phyloP scores from a whole-genome alignment of 2,797 vertebrate species.

The Mormyrus hasselquistii region DNA sequence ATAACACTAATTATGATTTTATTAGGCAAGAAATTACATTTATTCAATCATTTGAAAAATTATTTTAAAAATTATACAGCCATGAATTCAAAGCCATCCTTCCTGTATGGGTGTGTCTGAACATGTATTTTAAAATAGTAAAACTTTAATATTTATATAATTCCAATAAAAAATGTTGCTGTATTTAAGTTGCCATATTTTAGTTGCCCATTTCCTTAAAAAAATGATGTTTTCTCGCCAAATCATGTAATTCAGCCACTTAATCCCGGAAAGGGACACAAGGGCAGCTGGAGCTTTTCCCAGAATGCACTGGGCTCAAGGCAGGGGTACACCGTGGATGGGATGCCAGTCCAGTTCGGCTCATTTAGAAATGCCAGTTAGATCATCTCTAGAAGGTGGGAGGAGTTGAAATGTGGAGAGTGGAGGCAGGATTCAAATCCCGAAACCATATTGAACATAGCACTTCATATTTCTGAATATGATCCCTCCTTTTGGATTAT shows the following conservation, averaged over 20 bases:
- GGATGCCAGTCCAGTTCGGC: neutral
- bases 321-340: neutral
- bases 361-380: neutral
- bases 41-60: neutral
- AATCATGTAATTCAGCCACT: neutral
- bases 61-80: neutral
- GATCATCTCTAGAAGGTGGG: neutral
- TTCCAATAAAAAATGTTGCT: neutral
- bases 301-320: neutral
- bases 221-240: neutral
- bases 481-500: neutral
- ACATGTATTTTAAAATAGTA: neutral
- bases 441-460: neutral
- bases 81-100: neutral
- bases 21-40: neutral
- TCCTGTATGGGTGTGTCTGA: neutral
- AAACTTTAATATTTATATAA: neutral
- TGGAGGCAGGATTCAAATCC: neutral
- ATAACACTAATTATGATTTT: conserved; percentile 25
- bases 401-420: neutral
- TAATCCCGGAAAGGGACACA: neutral
- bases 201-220: neutral
- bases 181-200: neutral
- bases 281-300: neutral
- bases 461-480: neutral